Evolutionary conservation across 2,888 invertebrate genomes (phyloP).

Genomic region (Timandra comae): DNA sequence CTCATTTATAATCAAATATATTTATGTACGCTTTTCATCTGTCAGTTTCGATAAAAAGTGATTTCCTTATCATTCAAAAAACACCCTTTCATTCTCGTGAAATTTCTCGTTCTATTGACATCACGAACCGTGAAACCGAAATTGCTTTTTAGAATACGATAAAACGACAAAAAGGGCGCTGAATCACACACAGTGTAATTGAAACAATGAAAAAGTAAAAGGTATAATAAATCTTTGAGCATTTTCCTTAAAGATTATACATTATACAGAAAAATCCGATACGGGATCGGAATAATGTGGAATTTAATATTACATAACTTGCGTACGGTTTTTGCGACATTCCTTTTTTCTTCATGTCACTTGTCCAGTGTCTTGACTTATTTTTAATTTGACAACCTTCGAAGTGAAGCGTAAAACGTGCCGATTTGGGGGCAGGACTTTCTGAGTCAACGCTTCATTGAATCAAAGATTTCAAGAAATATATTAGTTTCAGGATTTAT

Average conservation of each 20-base stretch:
- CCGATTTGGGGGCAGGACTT: too few relatives aligned
- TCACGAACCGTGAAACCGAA: constrained; percentile 36
- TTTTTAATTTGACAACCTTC: neutral
- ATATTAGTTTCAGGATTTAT: too few relatives aligned
- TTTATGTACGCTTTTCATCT: constrained; percentile 5
- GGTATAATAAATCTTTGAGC: constrained; percentile 13
- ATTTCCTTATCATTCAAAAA: constrained; percentile 32
- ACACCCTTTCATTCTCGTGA: constrained; percentile 42
- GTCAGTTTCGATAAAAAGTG: constrained; percentile 19
- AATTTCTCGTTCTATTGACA: constrained; percentile 32
- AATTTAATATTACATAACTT: neutral
- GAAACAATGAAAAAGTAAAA: constrained; percentile 23
- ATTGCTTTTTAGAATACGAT: constrained; percentile 39
- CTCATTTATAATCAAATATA: constrained; percentile 1
- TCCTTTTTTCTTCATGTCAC: neutral
- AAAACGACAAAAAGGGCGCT: constrained; percentile 15
- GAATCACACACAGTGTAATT: constrained; percentile 24
- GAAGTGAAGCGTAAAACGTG: too few relatives aligned
- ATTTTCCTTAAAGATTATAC: constrained; percentile 2
- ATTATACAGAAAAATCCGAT: neutral
- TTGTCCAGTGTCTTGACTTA: neutral
- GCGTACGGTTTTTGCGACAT: too few relatives aligned
- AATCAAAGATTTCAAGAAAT: too few relatives aligned
- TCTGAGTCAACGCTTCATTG: neutral
- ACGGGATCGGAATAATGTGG: neutral